These are phyloP conservation scores for Anoplius nigerrimus DNA, from an alignment of 2,888 invertebrate genomes.

Conservation along the genomic window DNA sequence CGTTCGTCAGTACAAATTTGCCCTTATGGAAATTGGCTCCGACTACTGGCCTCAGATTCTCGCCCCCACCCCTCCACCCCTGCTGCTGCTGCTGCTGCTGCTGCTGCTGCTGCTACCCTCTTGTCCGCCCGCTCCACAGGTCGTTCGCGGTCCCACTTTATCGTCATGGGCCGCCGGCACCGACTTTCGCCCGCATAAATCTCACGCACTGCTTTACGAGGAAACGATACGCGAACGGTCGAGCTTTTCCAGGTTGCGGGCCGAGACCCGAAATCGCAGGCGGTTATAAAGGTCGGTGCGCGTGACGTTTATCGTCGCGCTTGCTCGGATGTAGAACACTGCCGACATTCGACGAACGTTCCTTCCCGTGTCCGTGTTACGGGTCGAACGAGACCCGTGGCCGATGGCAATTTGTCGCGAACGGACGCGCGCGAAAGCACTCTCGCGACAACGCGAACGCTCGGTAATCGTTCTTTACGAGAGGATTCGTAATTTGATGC, in stretches of 20 bases:
- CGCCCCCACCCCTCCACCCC: no score
- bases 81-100: no score
- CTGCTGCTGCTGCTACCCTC: no score
- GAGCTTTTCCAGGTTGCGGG: background rate
- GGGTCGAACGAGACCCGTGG: background rate
- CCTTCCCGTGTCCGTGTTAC: no score
- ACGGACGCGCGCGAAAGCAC: background rate
- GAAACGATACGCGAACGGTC: conserved; percentile 22
- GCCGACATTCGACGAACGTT: no score
- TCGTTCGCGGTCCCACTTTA: conserved; percentile 39
- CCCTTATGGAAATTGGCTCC: no score
- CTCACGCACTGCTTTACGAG: conserved; percentile 30
- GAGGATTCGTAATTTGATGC: background rate
- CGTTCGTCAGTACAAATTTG: no score
- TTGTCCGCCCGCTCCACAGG: conserved; percentile 35
- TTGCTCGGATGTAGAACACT: conserved; percentile 2
- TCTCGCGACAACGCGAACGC: background rate
- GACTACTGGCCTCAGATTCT: no score
- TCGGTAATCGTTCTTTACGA: background rate
- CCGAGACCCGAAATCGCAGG: background rate
- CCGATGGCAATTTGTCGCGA: background rate
- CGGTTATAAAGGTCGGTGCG: background rate
- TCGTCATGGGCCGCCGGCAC: conserved; percentile 27
- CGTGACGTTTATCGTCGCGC: background rate
- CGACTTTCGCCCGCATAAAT: conserved; percentile 42